Base-by-base conservation (phyloP, 1,140 invertebrate genomes). In the Drosophila nasuta region DNA sequence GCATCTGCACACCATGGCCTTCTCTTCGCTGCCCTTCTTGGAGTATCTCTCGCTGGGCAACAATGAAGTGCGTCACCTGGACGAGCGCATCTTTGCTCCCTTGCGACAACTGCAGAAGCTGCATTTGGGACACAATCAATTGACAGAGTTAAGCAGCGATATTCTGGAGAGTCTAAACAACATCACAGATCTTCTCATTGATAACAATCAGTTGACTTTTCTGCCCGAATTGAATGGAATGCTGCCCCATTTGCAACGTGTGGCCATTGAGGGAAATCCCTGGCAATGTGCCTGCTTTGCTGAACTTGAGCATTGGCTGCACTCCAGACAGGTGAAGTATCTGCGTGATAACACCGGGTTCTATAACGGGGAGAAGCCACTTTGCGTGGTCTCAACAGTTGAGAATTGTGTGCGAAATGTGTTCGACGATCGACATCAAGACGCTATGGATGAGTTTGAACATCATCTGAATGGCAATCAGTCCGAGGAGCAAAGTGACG, bases 251-350 rank as follows among this genome's bases (percentile, higher is more conserved):
- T 52, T 92, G 0, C 77, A 77, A 2, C 81, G 85, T 3, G 45
- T 85, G 7, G 67, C 88, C 4, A 77, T 92, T 3, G 91, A 92
- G 57, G 91, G 90, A 2, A 92, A 92, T 75, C 91, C 91, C 3
- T 92, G 91, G 91, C 91, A 92, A 49, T 92, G 91, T 56, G 69
- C 81, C 0, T 92, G 91, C 30, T 79, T 90, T 1, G 60, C 77
- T 8, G 75, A 91, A 33, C 45, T 92, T 2, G 69, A 91, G 15
- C 67, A 71, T 0, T 92, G 78, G 80, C 54, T 92, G 35, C 56
- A 75, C 6, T 17, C 56, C 54, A 70, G 71, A 7, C 45, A 76
- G 0, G 73, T 92, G 5, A 67, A 56, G 0, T 92, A 88, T 54
- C 38, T 83, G 10, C 82, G 90, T 0, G 52, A 80, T 3, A 75